Evolutionary conservation across 2,888 invertebrate genomes (phyloP).

Genomic region (Ectropis crepuscularia): DNA sequence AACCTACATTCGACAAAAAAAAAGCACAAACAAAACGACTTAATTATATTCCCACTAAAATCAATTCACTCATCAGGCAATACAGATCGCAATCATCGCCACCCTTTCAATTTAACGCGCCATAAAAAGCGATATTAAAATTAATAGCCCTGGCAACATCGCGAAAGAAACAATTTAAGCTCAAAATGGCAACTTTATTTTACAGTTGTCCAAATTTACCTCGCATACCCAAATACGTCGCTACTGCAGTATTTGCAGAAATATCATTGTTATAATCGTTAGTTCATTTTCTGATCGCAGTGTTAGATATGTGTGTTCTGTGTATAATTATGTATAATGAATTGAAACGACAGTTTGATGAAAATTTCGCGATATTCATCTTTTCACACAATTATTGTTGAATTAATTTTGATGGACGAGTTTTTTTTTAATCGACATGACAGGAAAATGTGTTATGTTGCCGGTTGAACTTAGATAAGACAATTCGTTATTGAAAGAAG

Average conservation of each 20-base stretch:
- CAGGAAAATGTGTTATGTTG: constrained; percentile 35
- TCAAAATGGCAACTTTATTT: constrained; percentile 36
- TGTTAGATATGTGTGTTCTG: no score
- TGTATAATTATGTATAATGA: background rate
- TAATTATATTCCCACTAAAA: constrained; percentile 19
- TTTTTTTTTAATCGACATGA: constrained; percentile 28
- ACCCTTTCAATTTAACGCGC: constrained; percentile 30
- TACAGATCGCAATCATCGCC: constrained; percentile 16
- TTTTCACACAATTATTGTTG: constrained; percentile 39
- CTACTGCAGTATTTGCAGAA: no score
- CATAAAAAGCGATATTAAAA: constrained; percentile 29
- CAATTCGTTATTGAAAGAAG: no score
- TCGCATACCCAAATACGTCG: no score
- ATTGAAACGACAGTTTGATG: constrained; percentile 39
- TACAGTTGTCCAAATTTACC: no score
- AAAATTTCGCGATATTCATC: constrained; percentile 32
- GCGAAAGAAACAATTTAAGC: constrained; percentile 35
- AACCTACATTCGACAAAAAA: background rate
- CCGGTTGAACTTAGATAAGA: constrained; percentile 8
- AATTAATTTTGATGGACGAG: constrained; percentile 37
- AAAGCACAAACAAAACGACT: background rate
- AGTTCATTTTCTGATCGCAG: no score
- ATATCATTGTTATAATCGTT: no score
- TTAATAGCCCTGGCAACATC: constrained; percentile 26
- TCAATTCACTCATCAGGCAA: constrained; percentile 18